Evolutionary conservation across 2,888 invertebrate genomes (phyloP), one percentile per base, ranked within the genome.

Genomic region (Eilema griseolum): DNA sequence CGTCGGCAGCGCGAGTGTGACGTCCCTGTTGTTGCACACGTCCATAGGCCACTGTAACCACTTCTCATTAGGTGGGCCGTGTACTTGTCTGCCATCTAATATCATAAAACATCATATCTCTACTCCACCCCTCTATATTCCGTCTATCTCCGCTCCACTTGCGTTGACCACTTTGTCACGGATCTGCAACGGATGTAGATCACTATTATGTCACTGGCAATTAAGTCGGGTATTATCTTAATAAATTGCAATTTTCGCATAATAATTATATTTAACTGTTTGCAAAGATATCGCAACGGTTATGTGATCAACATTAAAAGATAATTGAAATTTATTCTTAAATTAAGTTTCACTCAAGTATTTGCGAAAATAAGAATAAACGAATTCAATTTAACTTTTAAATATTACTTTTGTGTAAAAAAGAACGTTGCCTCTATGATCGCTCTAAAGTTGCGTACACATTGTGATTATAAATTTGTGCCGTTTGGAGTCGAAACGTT

Each of bases 291-390:
- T 52, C 52, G 52, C 8, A 52, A 52, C 52, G n/a, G 52, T 52
- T 52, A 52, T 52, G 52, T 52, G 52, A 52, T 52, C 52, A 52
- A n/a, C 52, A 52, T 52, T 52, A 52, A 52, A 52, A 52, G 52
- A 52, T 52, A 62, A 62, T 62, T 62, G 61, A 62, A 62, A 62
- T 37, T 62, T 37, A 62, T 37, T 62, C 61, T 16, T 37, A 62
- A 62, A 37, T 62, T 62, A 37, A 62, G 61, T 62, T 62, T 62
- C 37, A 37, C 33, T 24, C 24, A 10, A 62, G 11, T 7, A 37
- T 41, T 41, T 41, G 62, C 41, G 10, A 26, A 41, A 41, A 62
- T 41, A n/a, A 20, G 26, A 41, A 24, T 62, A 14, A 16, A 24
- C 16, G 14, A 62, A 20, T 41, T 62, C 20, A 62, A 62, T 62